Base-by-base conservation (phyloP, 2,888 invertebrate species). In the Cordilura impudica region DNA sequence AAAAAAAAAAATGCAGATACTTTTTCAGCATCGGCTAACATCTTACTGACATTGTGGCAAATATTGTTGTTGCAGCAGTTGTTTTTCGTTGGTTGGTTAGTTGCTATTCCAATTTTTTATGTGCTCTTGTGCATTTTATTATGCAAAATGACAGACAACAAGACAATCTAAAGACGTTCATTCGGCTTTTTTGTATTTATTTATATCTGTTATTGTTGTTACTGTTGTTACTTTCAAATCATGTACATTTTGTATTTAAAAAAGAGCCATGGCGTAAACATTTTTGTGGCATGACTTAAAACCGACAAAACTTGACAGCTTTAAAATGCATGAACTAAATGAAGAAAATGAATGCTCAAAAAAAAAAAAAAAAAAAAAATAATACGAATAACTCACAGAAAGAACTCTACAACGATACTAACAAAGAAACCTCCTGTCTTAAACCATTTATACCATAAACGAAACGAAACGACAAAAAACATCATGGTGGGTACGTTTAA, bases 101-200 rank as follows among this genome's bases (percentile, higher is more conserved):
- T 21, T 76, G 61, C 73, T 67, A 78, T 67, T 69, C 73, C 73
- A 78, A 73, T 78, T 78, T 47, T 61, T 61, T 21, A 78, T 74
- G 66, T 74, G 78, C 74, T 75, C 70, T 78, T 78, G 74, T 70
- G 84, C 86, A 87, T 87, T 86, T 86, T 86, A 86, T 87, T 87
- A 87, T 87, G 85, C 87, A 85, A 85, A 85, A 81, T 84, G 77
- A 81, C 83, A 78, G 82, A 61, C 82, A 82, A 76, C 76, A 69
- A 70, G 80, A 80, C 78, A 74, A 76, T 74, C 78, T 75, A 74
- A 79, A 79, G 78, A 75, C 78, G 69, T 78, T n/a, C n/a, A n/a
- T n/a, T 79, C 74, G 78, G 74, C 63, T 70, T 70, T 70, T 72
- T 65, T 73, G 58, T 69, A 53, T 61, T 60, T 35, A 18, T 12